phyloP scores from a whole-genome alignment of 2,113 vertebrate genomes.

The Sinocyclocheilus anophthalmus region DNA sequence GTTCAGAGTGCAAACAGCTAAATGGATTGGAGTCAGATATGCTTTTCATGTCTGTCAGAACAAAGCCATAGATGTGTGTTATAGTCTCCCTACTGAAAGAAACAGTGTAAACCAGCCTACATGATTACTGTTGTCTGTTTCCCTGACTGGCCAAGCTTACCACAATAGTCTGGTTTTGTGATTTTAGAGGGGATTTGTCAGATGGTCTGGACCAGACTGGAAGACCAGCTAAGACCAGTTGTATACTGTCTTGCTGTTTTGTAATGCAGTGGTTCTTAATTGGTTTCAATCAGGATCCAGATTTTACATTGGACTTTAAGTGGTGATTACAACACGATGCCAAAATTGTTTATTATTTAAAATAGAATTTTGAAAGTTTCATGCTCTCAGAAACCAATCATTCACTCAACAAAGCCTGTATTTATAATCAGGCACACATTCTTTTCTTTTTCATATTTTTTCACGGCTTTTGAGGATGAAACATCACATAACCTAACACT shows the following conservation, averaged over 20 bases:
- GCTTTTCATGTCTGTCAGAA: conserved; percentile 2
- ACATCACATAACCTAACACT: neutral
- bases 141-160: neutral
- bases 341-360: neutral
- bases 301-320: neutral
- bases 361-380: neutral
- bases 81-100: neutral
- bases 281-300: neutral
- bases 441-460: neutral
- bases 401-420: neutral
- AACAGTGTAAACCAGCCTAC: neutral
- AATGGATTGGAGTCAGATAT: conserved; percentile 16
- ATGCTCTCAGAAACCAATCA: neutral
- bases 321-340: neutral
- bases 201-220: neutral
- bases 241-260: neutral
- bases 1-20: neutral
- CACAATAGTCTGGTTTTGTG: neutral
- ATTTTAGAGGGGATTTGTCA: neutral
- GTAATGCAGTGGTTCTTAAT: neutral
- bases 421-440: neutral
- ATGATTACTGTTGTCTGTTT: neutral
- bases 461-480: neutral
- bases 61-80: neutral
- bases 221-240: neutral